Evolutionary conservation across 2,113 vertebrate species (phyloP).

Genomic region (Eretmochelys imbricata): DNA sequence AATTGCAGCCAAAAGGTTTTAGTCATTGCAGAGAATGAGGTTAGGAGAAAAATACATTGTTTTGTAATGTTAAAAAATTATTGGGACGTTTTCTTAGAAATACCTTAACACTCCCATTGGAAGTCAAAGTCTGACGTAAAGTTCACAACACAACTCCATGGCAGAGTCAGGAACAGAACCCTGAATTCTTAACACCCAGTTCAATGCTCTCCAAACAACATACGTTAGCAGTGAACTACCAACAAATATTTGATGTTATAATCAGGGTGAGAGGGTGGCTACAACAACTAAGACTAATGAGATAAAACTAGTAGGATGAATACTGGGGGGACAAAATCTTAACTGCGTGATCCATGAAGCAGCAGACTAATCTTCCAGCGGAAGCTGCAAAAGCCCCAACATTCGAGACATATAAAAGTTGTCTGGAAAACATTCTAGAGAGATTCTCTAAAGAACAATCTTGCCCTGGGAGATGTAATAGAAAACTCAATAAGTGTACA

Average conservation of each 20-base stretch:
- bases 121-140: neutral
- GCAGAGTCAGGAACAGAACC: neutral
- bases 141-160: neutral
- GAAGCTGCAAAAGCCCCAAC: neutral
- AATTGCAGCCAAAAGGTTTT: neutral
- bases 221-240: neutral
- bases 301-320: neutral
- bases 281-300: neutral
- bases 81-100: neutral
- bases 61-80: neutral
- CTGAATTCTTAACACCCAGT: neutral
- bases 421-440: neutral
- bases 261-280: neutral
- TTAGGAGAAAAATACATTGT: neutral
- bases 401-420: neutral
- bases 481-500: neutral
- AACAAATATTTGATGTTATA: neutral
- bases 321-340: neutral
- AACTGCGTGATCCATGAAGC: neutral
- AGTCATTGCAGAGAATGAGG: neutral
- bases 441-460: neutral
- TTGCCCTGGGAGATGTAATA: neutral
- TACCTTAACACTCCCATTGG: neutral
- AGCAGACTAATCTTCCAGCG: neutral
- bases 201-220: neutral